Evolutionary conservation across 92 coral and sea anemone genomes (phyloP).

Genomic region (Phenganax subtilis): DNA sequence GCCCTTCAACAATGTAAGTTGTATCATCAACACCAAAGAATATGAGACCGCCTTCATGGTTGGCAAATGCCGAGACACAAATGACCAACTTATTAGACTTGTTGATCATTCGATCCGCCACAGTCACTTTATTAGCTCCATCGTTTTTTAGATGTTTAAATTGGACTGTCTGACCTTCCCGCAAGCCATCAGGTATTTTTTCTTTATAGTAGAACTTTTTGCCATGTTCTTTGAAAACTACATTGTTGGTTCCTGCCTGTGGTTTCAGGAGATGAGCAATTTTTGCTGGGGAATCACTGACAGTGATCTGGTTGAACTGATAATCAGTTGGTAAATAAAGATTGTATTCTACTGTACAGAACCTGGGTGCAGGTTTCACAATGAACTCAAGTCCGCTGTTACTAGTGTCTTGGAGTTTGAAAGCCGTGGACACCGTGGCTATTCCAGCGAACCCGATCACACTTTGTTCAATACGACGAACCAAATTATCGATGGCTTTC

Average conservation of each 20-base stretch:
- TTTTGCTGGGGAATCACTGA: neutral
- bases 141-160: constrained; percentile 1
- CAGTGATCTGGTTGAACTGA: neutral
- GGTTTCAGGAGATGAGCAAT: neutral
- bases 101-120: constrained; percentile 25
- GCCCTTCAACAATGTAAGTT: constrained; percentile 40
- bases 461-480: constrained; percentile 30
- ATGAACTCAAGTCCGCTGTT: neutral
- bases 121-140: neutral
- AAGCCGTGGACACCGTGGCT: constrained; percentile 19
- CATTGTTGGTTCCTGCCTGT: neutral
- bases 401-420: constrained; percentile 12
- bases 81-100: constrained; percentile 22
- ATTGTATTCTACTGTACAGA: constrained; percentile 10
- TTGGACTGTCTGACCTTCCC: neutral
- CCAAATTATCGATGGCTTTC: constrained; percentile 14
- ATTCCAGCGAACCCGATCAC: constrained; percentile 7
- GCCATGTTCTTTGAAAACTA: neutral
- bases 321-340: constrained; percentile 1
- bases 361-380: neutral
- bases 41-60: constrained; percentile 43
- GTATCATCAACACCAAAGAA: constrained; percentile 42
- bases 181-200: neutral
- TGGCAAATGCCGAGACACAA: constrained; percentile 48
- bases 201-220: neutral